phyloP scores from a whole-genome alignment of 2,113 vertebrate species.

The Sitta europaea region DNA sequence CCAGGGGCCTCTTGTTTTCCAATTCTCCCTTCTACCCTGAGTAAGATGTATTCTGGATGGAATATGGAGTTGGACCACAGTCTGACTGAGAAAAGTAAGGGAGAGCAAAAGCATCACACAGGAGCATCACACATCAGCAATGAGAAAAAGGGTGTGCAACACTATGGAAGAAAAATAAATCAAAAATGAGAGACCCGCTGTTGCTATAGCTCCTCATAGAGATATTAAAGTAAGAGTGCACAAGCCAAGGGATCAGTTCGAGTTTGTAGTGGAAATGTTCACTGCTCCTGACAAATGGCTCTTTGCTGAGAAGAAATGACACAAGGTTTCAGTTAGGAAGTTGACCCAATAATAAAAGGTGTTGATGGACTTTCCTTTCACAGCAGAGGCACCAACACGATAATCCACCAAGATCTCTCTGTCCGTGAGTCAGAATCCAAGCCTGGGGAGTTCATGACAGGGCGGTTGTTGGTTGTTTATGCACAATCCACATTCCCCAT shows the following conservation, averaged over 20 bases:
- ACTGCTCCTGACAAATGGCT: background rate
- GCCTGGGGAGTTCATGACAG: background rate
- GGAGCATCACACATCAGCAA: background rate
- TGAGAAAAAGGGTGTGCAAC: background rate
- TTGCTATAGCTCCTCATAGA: background rate
- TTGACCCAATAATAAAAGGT: background rate
- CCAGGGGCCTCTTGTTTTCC: background rate
- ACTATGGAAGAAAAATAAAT: background rate
- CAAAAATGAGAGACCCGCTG: background rate
- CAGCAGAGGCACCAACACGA: background rate
- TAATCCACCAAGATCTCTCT: background rate
- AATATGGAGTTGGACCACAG: background rate
- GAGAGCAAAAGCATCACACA: background rate
- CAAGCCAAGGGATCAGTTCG: background rate
- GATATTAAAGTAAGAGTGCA: background rate
- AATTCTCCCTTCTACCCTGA: background rate
- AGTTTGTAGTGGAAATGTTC: background rate
- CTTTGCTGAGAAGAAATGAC: background rate
- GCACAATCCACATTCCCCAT: background rate
- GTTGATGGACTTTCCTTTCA: background rate
- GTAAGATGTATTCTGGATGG: background rate
- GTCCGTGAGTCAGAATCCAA: background rate
- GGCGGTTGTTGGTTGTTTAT: background rate
- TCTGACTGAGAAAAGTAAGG: background rate
- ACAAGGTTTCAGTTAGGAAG: background rate